A percentile compares a stretch with the other conserved stretches of the same genome.
These are phyloP conservation scores for Celastrina argiolus DNA, from an alignment of 2,888 invertebrate species.

Conservation along the genomic window DNA sequence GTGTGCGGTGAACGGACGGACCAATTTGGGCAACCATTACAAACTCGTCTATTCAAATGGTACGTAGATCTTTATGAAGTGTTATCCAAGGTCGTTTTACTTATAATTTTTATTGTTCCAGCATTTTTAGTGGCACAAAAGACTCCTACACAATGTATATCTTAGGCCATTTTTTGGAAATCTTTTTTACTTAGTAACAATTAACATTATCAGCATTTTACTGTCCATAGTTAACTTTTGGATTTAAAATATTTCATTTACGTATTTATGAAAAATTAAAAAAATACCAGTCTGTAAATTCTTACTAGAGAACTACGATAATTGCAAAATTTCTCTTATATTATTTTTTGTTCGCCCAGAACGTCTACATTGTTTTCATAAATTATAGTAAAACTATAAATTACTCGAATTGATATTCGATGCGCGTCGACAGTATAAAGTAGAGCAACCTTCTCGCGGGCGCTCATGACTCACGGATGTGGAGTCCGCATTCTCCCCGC, in stretches of 20 bases:
- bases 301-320: not conserved
- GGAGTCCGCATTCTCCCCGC: constrained; percentile 40
- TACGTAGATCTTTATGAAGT: constrained; percentile 41
- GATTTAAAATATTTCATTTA: not conserved
- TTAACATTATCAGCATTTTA: not conserved
- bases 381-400: constrained; percentile 20
- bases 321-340: not conserved
- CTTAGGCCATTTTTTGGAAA: not conserved
- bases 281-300: not conserved
- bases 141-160: not conserved
- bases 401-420: constrained; percentile 27
- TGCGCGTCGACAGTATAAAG: constrained; percentile 37
- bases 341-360: not conserved
- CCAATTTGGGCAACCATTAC: constrained; percentile 63
- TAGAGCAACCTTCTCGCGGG: constrained; percentile 53
- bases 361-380: not conserved
- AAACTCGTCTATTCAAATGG: constrained; percentile 52
- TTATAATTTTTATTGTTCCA: constrained; percentile 29
- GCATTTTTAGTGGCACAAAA: constrained; percentile 15
- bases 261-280: not conserved
- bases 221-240: not conserved
- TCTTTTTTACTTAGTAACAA: no score
- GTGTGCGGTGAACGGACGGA: constrained; percentile 64
- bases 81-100: constrained; percentile 36
- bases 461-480: constrained; percentile 41